Conservation (phyloP, 2,888 invertebrate genomes). For the Sympetrum striolatum region DNA sequence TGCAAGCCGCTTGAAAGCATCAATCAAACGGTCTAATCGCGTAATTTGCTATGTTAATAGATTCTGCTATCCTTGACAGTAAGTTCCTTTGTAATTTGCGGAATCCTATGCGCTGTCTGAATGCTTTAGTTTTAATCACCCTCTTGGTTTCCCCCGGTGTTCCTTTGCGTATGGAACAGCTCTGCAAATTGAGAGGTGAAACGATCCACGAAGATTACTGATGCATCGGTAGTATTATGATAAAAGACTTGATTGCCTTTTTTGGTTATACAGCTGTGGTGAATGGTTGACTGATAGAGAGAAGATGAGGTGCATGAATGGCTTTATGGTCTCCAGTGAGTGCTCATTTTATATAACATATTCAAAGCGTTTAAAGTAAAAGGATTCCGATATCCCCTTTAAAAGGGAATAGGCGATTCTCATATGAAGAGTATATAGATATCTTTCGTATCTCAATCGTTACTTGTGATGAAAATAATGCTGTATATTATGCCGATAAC, state of each 20-base stretch:
- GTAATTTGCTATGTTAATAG: background rate
- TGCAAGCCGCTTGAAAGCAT: background rate
- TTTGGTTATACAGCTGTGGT: background rate
- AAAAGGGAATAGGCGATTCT: too few species aligned
- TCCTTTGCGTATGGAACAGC: background rate
- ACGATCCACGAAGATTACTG: background rate
- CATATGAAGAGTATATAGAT: too few species aligned
- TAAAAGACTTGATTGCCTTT: background rate
- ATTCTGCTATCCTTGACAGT: background rate
- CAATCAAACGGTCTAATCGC: background rate
- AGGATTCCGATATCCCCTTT: too few species aligned
- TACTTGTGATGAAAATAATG: too few species aligned
- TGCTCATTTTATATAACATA: too few species aligned
- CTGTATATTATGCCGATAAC: too few species aligned
- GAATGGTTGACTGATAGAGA: background rate
- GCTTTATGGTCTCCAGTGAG: too few species aligned
- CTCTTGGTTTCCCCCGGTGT: background rate
- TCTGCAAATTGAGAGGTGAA: background rate
- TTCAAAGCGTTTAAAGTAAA: too few species aligned
- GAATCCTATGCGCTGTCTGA: background rate
- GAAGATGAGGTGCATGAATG: too few species aligned
- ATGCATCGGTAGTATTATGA: background rate
- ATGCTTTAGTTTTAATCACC: background rate
- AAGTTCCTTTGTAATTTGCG: background rate
- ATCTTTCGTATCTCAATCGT: too few species aligned